Evolutionary conservation across 2,888 invertebrate species (phyloP).

Genomic region (Rhogogaster chlorosoma): DNA sequence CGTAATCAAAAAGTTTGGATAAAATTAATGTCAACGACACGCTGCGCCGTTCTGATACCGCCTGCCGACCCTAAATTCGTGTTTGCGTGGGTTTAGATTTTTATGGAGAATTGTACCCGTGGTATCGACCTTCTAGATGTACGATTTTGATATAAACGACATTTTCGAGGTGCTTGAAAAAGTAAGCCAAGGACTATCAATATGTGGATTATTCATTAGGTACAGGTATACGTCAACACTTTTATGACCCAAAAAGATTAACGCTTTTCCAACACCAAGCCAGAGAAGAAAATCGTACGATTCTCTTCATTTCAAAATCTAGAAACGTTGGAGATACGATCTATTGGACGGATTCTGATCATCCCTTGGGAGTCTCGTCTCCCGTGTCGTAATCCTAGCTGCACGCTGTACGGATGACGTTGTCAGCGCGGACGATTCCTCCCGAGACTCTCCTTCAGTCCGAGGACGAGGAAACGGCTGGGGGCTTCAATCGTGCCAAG

Average conservation of each 20-base stretch:
- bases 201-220: background rate
- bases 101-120: slow-evolving; percentile 12
- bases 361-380: slow-evolving; percentile 33
- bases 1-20: slow-evolving; percentile 28
- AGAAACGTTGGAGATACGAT: slow-evolving; percentile 23
- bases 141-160: background rate
- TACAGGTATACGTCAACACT: background rate
- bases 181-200: background rate
- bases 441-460: slow-evolving; percentile 30
- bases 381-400: slow-evolving; percentile 37
- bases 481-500: slow-evolving; percentile 21
- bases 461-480: slow-evolving; percentile 7
- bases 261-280: background rate
- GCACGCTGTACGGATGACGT: slow-evolving; percentile 36
- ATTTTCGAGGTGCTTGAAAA: background rate
- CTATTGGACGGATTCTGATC: slow-evolving; percentile 32
- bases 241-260: background rate
- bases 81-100: slow-evolving; percentile 20
- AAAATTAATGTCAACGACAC: slow-evolving; percentile 45
- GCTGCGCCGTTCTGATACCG: slow-evolving; percentile 30
- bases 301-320: slow-evolving; percentile 16
- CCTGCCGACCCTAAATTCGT: slow-evolving; percentile 15
- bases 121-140: slow-evolving; percentile 10
- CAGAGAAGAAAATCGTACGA: background rate
- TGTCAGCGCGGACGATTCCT: slow-evolving; percentile 38